Conservation (phyloP, 2,113 vertebrate genomes). For the Pterocles orientalis region DNA sequence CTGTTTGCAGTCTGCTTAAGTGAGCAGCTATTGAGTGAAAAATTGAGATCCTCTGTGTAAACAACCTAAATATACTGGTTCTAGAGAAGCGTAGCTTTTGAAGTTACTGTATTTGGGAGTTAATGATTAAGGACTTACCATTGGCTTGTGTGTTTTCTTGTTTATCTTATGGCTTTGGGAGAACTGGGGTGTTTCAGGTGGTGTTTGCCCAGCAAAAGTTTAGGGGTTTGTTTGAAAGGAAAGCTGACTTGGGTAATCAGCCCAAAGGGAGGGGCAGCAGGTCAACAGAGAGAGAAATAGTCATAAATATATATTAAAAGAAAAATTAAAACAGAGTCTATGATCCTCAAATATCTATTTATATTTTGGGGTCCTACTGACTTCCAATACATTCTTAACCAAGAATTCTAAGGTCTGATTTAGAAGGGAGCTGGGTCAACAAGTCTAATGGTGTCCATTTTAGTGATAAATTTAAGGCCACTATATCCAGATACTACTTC, state of each 20-base stretch:
- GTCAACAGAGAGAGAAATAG: not conserved
- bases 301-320: not conserved
- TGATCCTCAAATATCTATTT: not conserved
- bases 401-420: not conserved
- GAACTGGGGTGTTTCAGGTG: not conserved
- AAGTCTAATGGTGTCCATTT: not conserved
- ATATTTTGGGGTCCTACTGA: not conserved
- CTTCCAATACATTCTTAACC: not conserved
- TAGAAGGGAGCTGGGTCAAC: not conserved
- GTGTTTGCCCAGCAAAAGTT: not conserved
- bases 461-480: not conserved
- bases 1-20: not conserved
- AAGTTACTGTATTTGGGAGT: not conserved
- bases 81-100: not conserved
- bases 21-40: not conserved
- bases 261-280: not conserved
- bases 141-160: not conserved
- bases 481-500: not conserved
- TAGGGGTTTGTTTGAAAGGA: not conserved
- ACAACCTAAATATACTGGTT: not conserved
- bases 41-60: not conserved
- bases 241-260: not conserved
- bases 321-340: not conserved
- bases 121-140: not conserved
- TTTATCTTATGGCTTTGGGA: not conserved